Evolutionary conservation across 2,113 vertebrate genomes (phyloP), one percentile per base, ranked within the genome.

Genomic region (Arenaria interpres): DNA sequence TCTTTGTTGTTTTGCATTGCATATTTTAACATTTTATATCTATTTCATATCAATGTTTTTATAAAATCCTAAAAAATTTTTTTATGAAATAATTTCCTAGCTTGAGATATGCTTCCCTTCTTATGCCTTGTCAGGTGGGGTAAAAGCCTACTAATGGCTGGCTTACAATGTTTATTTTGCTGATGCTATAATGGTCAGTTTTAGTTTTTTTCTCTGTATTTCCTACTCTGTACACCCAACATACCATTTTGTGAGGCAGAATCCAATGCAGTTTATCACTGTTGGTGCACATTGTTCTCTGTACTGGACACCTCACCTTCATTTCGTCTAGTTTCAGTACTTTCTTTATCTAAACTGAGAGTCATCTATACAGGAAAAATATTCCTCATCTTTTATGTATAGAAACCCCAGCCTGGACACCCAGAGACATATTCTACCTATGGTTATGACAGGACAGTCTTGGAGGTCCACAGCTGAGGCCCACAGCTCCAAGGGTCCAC

Each of bases 271-370:
- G 22, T 66, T 56, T 51, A 2, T 10, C 25, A 17, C 12, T 51
- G 35, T 46, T 72, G 1, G 3, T 7, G 1, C 6, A 20, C 0
- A 0, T 3, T 45, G 6, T 45, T 80, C 12, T 53, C 17, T n/a
- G 1, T 7, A 1, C 25, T 23, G 16, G 22, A 74, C 12, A 89
- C 3, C 9, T 59, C 3, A 5, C 3, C 43, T 80, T 5, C n/a
- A 21, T 53, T 68, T 12, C 19, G 13, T 46, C 12, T 45, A 14
- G 3, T 66, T 77, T 80, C 37, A 59, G 8, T 30, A 10, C 53
- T 63, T 73, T 7, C 14, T 33, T 63, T 18, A 14, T 30, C 30
- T 48, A 60, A 82, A 43, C 3, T 16, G 33, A 23, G 17, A 54
- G 2, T 10, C 5, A 41, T 23, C 6, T 5, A 45, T 15, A 57